Evolutionary conservation across 1,140 invertebrate genomes (phyloP), one percentile per base, ranked within the genome.

Genomic region (Daktulosphaira vitifoliae): DNA sequence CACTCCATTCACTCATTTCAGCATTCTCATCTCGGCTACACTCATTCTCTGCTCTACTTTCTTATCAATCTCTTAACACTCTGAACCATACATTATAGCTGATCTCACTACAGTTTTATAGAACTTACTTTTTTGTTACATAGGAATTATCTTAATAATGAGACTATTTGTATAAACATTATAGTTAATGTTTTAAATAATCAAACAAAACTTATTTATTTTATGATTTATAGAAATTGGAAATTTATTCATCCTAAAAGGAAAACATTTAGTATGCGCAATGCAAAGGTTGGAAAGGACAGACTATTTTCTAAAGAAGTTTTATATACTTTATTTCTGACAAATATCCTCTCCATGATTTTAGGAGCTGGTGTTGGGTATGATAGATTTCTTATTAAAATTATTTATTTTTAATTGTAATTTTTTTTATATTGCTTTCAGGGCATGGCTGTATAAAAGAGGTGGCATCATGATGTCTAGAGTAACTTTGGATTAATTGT

Each of bases 321-420:
- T 48, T 77, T 96, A 46, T 92, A 92, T 71, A 90, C 91, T 23
- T 81, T 96, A 65, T 83, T 96, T 65, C 78, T 96, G 50, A 91
- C 91, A 59, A 95, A 96, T 78, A 77, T 96, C 50, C 77, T 95
- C 18, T 94, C 92, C 9, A 77, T 96, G 66, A 76, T 96, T 52
- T 79, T 96, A 68, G 92, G 92, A 49, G 89, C 90, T 69, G 91
- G 92, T 52, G 83, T 96, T 72, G 92, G 92, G 89, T 92, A 78
- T 80, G 77, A 71, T 3, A 69, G 5, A 33, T 25, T 20, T 29
- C 7, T 49, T 11, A 33, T 39, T 16, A 13, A 20, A 29, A 20
- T 6, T 48, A 15, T 25, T 42, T 9, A 11, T 25, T 44, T 37
- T 56, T 6, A 2, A 22, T 11, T 48, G 5, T 48, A 22, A 23